Evolutionary conservation across 2,113 vertebrate species (phyloP), one percentile per base, ranked within the genome.

Genomic region (Potamarius usumacintae): DNA sequence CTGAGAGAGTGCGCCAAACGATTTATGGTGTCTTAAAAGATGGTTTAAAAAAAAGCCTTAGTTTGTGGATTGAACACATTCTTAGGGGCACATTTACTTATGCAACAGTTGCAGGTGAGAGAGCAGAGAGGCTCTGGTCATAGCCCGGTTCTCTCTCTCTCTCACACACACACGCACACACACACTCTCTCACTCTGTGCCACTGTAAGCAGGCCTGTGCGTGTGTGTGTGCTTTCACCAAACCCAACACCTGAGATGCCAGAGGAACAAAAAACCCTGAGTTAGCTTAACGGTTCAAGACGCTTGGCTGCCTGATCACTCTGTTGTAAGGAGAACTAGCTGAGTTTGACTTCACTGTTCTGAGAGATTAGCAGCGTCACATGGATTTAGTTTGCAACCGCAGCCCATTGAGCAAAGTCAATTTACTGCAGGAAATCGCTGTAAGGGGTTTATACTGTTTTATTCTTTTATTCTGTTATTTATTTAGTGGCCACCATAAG

Each of bases 21-120:
- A 88, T 92, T 94, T 93, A 93, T 91, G 85, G 88, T 86, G 87
- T 92, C 90, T 93, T 93, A 94, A 93, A 94, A 91, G 91, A 90
- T 87, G 91, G 71, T 87, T 91, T 76, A 4, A 78, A 89, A 91
- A 89, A 62, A 78, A 77, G 42, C 63, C 20, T 79, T 63, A 17
- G 82, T 86, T 76, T 87, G 78, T 58, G 62, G 71, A 84, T 42
- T 85, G 87, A 88, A 85, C 85, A 67, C 34, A 60, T 74, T 80
- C n/a, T 63, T 55, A 25, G 30, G 6, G 5, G 30, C 0, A 30
- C 22, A 20, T 30, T 27, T 42, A 74, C 76, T 55, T 78, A 83
- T n/a, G 52, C 25, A 50, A 71, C 58, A 72, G 52, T 76, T 82
- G 55, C 87, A 90, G 87, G 87, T 90, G 76, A 85, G 80, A 27